phyloP scores from a whole-genome alignment of 2,113 vertebrate genomes.

The Crotalus helleri region DNA sequence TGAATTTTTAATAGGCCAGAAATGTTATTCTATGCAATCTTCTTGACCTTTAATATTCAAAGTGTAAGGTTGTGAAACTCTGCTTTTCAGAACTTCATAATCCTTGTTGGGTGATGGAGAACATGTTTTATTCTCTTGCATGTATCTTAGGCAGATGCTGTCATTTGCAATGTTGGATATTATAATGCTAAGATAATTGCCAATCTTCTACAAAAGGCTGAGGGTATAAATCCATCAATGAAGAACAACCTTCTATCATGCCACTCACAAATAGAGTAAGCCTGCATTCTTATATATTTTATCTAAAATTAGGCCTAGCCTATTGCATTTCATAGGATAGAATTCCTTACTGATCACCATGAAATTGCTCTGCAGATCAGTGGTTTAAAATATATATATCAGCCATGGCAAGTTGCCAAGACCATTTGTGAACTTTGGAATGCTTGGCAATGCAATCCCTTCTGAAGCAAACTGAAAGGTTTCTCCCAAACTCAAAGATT shows the following conservation, averaged over 20 bases:
- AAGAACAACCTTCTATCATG: neutral
- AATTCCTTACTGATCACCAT: neutral
- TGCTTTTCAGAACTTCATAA: neutral
- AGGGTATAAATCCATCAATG: neutral
- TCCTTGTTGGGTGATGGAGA: neutral
- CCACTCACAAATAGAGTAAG: neutral
- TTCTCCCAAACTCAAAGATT: neutral
- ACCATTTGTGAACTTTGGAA: neutral
- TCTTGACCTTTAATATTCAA: neutral
- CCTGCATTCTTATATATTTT: neutral
- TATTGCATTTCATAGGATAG: neutral
- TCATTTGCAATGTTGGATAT: neutral
- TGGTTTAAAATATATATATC: neutral
- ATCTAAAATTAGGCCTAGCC: neutral
- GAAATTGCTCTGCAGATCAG: neutral
- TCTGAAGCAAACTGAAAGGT: neutral
- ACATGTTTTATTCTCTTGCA: neutral
- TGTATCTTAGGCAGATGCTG: neutral
- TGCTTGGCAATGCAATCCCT: neutral
- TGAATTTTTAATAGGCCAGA: slow-evolving; percentile 3
- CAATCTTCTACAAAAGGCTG: neutral
- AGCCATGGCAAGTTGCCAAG: neutral
- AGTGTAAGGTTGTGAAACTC: neutral
- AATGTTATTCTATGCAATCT: neutral
- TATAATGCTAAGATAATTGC: neutral